phyloP scores from a whole-genome alignment of 1,140 invertebrate species.

The Temnothorax curvispinosus region DNA sequence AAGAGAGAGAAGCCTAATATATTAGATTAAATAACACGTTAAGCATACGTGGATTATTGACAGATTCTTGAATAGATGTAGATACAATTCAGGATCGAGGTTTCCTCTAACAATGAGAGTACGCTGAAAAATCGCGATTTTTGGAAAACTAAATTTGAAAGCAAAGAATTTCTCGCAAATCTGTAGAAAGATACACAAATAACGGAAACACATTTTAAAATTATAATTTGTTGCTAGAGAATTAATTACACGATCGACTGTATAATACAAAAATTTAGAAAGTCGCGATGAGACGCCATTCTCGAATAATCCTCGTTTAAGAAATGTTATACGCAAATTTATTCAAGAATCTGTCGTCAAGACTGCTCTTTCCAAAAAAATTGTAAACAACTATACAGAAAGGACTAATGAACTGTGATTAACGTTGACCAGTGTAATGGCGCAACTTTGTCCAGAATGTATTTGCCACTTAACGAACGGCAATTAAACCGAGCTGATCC shows the following conservation, averaged over 20 bases:
- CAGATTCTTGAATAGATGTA: background rate
- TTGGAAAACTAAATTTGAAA: background rate
- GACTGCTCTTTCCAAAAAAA: background rate
- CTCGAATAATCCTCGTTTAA: background rate
- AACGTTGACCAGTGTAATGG: background rate
- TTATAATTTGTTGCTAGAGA: background rate
- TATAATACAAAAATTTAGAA: constrained; percentile 12
- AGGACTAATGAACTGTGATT: background rate
- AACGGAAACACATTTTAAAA: background rate
- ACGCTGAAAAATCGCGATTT: background rate
- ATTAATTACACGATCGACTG: background rate
- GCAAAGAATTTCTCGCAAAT: background rate
- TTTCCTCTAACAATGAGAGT: background rate
- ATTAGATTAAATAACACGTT: background rate
- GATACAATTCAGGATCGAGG: background rate
- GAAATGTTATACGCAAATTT: background rate
- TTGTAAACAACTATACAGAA: background rate
- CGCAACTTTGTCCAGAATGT: background rate
- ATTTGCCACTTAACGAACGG: background rate
- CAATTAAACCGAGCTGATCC: background rate
- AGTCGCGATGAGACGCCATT: background rate
- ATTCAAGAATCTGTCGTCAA: constrained; percentile 13
- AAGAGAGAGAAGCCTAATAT: background rate
- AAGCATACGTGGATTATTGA: background rate
- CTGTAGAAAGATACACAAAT: background rate